Conservation (phyloP, 2,888 invertebrate species). For the Calliphora vomitoria region DNA sequence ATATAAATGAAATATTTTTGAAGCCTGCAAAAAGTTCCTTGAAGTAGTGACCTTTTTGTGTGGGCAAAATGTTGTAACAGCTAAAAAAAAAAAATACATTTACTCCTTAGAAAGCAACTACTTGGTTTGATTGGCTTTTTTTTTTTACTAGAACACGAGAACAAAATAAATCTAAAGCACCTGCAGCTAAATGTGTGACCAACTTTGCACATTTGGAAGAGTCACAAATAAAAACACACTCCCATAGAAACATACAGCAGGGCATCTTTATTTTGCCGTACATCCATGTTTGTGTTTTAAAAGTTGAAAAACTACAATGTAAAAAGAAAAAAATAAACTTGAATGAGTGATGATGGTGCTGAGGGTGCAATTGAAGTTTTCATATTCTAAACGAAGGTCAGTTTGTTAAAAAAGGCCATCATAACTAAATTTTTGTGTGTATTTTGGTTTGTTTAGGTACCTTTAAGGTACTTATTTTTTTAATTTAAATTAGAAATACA, state of each 20-base stretch:
- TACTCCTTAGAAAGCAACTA: background rate
- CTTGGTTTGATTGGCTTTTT: background rate
- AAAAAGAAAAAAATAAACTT: background rate
- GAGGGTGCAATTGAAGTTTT: conserved; percentile 36
- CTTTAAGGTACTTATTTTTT: background rate
- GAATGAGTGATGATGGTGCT: background rate
- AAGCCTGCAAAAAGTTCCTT: conserved; percentile 7
- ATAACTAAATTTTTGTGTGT: background rate
- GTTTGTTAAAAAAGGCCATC: background rate
- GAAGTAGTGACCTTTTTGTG: conserved; percentile 34
- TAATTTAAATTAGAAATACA: conserved; percentile 8
- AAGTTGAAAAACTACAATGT: background rate
- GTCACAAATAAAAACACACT: background rate
- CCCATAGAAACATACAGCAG: background rate
- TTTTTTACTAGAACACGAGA: background rate
- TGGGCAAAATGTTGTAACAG: background rate
- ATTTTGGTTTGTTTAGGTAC: background rate
- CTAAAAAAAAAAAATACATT: background rate
- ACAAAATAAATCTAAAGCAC: conserved; percentile 40
- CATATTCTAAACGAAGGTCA: conserved; percentile 45
- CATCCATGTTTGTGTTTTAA: background rate
- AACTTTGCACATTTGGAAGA: conserved; percentile 32
- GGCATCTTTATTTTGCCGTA: background rate
- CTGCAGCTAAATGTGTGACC: conserved; percentile 54
- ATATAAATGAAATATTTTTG: conserved; percentile 20